These are phyloP conservation scores for Leptinotarsa rubiginosa DNA, from an alignment of 2,888 invertebrate species.

Conservation along the genomic window DNA sequence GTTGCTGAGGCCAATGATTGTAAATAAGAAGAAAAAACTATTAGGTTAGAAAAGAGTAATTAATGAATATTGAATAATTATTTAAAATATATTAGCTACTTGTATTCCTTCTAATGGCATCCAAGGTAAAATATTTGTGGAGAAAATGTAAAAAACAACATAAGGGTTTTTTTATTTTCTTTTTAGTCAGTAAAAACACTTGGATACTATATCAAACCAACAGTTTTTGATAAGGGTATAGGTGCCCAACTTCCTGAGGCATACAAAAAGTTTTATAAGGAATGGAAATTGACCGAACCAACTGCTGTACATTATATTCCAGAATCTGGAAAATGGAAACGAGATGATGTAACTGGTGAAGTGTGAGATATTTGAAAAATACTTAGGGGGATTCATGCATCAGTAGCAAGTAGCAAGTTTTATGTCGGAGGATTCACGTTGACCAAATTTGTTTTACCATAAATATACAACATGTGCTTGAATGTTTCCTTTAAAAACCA, in stretches of 20 bases:
- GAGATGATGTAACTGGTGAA: constrained; percentile 79
- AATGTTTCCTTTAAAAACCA: too few species aligned
- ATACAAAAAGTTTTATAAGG: constrained; percentile 87
- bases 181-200: constrained; percentile 61
- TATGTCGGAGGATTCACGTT: too few species aligned
- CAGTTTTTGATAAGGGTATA: constrained; percentile 73
- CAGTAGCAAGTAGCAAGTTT: too few species aligned
- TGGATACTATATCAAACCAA: constrained; percentile 56
- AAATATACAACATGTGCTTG: too few species aligned
- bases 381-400: background rate
- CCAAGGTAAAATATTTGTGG: background rate
- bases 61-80: background rate
- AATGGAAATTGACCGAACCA: constrained; percentile 80
- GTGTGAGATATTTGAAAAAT: constrained; percentile 68
- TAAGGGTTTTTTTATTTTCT: background rate
- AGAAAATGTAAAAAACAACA: background rate
- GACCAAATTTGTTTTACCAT: too few species aligned
- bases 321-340: constrained; percentile 78
- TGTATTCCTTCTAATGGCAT: background rate
- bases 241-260: constrained; percentile 80
- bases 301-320: constrained; percentile 78
- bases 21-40: too few species aligned
- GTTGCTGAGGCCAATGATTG: too few species aligned
- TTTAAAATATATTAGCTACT: background rate
- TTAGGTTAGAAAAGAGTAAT: background rate